Conservation (phyloP, 1,140 invertebrate genomes). For the Megalonaias nervosa region DNA sequence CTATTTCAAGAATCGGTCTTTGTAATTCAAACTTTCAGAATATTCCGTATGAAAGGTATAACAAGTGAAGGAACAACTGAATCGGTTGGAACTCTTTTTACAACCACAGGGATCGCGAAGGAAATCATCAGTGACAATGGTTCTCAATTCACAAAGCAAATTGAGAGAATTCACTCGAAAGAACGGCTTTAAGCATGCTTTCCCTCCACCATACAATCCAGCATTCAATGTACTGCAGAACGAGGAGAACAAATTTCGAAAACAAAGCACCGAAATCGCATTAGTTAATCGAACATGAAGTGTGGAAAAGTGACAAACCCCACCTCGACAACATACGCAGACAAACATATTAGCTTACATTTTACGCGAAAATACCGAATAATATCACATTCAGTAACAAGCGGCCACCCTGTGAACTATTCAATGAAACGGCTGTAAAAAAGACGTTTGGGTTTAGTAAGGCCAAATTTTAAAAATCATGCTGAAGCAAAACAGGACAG, state of each 20-base stretch:
- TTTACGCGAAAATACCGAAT: slow-evolving; percentile 16
- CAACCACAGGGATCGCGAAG: not conserved
- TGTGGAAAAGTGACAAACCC: not conserved
- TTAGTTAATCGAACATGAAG: not conserved
- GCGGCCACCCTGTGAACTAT: slow-evolving; percentile 1
- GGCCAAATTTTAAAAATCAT: not conserved
- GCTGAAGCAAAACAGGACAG: not conserved
- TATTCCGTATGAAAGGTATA: slow-evolving; percentile 33
- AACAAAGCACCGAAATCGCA: slow-evolving; percentile 20
- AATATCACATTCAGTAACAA: slow-evolving; percentile 17
- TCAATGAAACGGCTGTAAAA: slow-evolving; percentile 5
- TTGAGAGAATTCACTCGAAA: slow-evolving; percentile 46
- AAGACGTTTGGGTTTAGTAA: slow-evolving; percentile 7
- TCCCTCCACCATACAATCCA: slow-evolving; percentile 44
- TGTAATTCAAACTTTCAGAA: slow-evolving; percentile 69
- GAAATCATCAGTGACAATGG: slow-evolving; percentile 54
- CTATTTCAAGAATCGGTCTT: slow-evolving; percentile 52
- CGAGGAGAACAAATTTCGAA: slow-evolving; percentile 44
- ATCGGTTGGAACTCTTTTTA: not conserved
- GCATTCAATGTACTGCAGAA: slow-evolving; percentile 53
- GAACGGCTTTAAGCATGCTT: slow-evolving; percentile 45
- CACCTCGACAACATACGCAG: no score
- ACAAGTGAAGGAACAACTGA: slow-evolving; percentile 10
- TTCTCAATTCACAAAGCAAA: slow-evolving; percentile 40
- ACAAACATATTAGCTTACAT: not conserved